A percentile compares a stretch with the other conserved stretches of the same genome.
phyloP scores from a whole-genome alignment of 2,888 invertebrate genomes.

The Melieria picta region DNA sequence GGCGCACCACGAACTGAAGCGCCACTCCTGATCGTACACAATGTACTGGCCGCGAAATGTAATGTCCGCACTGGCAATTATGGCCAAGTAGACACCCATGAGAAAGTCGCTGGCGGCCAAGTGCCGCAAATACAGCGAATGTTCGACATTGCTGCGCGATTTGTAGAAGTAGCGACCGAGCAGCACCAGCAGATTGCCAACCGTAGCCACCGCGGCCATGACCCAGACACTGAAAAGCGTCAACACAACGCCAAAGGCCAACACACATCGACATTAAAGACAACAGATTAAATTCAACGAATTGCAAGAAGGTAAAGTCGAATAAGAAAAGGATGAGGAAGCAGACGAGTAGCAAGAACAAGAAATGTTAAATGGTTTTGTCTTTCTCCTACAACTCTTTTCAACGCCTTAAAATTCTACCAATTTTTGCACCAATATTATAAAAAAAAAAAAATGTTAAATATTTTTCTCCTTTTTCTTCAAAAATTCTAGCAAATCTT shows the following conservation, averaged over 20 bases:
- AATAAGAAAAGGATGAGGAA: no score
- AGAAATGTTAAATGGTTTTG: no score
- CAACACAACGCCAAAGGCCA: neutral
- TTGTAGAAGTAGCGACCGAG: constrained; percentile 69
- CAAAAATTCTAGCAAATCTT: no score
- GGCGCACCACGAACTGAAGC: constrained; percentile 69
- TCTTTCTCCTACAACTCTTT: no score
- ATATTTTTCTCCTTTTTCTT: no score
- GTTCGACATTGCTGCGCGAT: constrained; percentile 69
- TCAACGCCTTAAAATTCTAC: no score
- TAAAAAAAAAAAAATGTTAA: no score
- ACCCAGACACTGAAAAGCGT: constrained; percentile 70
- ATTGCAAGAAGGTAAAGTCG: no score
- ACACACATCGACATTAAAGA: no score
- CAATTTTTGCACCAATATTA: no score
- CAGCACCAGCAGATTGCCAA: constrained; percentile 71
- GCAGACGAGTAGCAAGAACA: no score
- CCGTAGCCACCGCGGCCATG: constrained; percentile 70
- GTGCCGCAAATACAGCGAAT: constrained; percentile 72
- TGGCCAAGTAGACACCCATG: constrained; percentile 72
- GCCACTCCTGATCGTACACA: constrained; percentile 70
- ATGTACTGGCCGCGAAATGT: constrained; percentile 69
- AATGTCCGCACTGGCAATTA: constrained; percentile 70
- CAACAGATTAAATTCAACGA: no score
- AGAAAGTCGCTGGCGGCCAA: constrained; percentile 72